Evolutionary conservation across 2,888 invertebrate genomes (phyloP).

Genomic region (Ptilodon capucinus): DNA sequence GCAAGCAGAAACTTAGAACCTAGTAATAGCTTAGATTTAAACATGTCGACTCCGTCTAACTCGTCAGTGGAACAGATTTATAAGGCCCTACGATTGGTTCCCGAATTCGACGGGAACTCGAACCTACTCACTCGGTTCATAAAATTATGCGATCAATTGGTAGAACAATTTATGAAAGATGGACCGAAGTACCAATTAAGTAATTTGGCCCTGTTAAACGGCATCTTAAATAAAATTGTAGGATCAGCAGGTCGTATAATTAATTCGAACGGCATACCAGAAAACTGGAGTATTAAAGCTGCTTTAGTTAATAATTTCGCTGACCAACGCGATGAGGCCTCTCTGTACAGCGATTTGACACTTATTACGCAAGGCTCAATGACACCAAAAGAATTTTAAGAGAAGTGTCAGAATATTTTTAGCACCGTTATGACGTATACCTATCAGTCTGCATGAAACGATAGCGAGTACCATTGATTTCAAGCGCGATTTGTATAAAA

Average conservation of each 20-base stretch:
- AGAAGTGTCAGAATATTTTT: conserved; percentile 23
- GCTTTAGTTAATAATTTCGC: conserved; percentile 29
- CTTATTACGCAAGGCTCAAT: conserved; percentile 16
- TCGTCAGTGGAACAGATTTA: too few species aligned
- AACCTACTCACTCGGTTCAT: conserved; percentile 6
- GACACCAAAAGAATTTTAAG: conserved; percentile 30
- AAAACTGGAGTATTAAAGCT: conserved; percentile 21
- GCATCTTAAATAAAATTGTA: conserved; percentile 21
- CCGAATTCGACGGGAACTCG: too few species aligned
- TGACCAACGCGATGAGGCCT: conserved; percentile 28
- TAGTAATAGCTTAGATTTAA: too few species aligned
- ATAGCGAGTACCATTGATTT: conserved; percentile 16
- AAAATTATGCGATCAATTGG: conserved; percentile 3
- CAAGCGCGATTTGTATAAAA: conserved; percentile 25
- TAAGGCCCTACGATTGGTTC: conserved; percentile 5
- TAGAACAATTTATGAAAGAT: background rate
- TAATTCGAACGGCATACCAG: conserved; percentile 29
- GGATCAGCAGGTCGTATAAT: conserved; percentile 27
- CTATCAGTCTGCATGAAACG: conserved; percentile 27
- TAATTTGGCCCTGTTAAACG: conserved; percentile 15
- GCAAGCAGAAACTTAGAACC: too few species aligned
- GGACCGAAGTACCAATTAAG: background rate
- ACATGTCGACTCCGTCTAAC: too few species aligned
- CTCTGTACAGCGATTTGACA: conserved; percentile 25
- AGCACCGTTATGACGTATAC: conserved; percentile 33